Evolutionary conservation across 2,888 invertebrate species (phyloP), one percentile per base, ranked within the genome.

Genomic region (Andrena camellia): DNA sequence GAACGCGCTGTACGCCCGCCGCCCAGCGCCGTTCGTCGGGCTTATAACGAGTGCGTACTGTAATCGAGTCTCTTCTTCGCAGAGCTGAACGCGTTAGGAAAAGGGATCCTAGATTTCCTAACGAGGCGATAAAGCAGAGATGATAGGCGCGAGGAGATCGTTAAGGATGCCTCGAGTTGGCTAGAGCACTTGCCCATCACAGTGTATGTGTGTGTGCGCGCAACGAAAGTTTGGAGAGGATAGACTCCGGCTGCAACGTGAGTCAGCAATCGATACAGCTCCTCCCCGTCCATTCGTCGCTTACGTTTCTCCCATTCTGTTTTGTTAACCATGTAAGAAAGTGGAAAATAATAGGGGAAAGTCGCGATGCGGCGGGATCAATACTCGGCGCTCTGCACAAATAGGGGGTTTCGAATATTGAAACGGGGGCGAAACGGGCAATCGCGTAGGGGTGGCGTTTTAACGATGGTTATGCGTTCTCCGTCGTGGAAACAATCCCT

Each of bases 241-340:
- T 70, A 5, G 26, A 8, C 17, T 52, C n/a, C 2, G 31, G 69
- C 42, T 81, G 73, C 81, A 79, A 64, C 35, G 60, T 54, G 69
- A 73, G 64, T 52, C 52, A 31, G 26, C 20, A 79, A 81, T 81
- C 81, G 73, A 81, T 80, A 66, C 52, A 79, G 79, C 68, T 64
- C 68, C 79, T 69, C 73, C 69, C 66, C 52, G 35, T 74, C 33
- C 62, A 31, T 66, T 8, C 10, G 10, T 69, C 50, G 78, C 35
- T 50, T 50, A 31, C 69, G 69, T 77, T 70, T 69, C 68, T 35
- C 33, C 69, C 52, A 77, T 69, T 77, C 69, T 29, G 57, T 79
- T 63, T 64, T 54, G 78, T 50, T 50, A 79, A 79, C 33, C 17
- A 33, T 54, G 33, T 57, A 63, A 79, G 63, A 77, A 69, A 69